phyloP scores from a whole-genome alignment of 2,888 invertebrate genomes.

The Leptarthrus brevirostris region DNA sequence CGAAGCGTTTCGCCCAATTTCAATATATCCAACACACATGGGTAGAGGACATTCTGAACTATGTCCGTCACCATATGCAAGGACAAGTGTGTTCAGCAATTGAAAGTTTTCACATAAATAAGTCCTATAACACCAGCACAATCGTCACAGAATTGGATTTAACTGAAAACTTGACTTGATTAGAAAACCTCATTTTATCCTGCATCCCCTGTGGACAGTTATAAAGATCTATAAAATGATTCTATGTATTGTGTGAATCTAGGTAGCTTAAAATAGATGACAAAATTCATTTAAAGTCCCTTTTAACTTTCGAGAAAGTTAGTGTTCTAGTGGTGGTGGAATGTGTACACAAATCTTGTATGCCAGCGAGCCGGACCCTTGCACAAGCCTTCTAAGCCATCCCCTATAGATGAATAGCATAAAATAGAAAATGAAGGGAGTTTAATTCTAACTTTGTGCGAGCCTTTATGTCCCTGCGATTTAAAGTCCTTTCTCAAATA shows the following conservation, averaged over 20 bases:
- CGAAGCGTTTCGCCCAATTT: too few relatives aligned
- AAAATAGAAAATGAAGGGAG: slow-evolving; percentile 43
- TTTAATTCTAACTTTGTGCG: slow-evolving; percentile 35
- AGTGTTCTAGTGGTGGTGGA: not conserved
- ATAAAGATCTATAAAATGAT: slow-evolving; percentile 3
- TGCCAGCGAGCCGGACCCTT: not conserved
- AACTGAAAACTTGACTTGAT: not conserved
- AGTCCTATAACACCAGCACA: not conserved
- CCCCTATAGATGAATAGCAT: slow-evolving; percentile 31
- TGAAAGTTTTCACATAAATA: not conserved
- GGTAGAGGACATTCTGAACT: too few relatives aligned
- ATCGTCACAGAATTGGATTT: not conserved
- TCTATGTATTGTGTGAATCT: not conserved
- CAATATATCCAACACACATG: too few relatives aligned
- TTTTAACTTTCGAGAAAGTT: slow-evolving; percentile 12
- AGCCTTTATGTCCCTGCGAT: slow-evolving; percentile 13
- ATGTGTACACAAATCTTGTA: slow-evolving; percentile 9
- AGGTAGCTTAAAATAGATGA: not conserved
- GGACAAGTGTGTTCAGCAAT: not conserved
- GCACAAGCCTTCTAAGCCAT: not conserved
- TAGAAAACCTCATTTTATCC: slow-evolving; percentile 1
- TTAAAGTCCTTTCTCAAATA: slow-evolving; percentile 43
- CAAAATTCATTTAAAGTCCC: not conserved
- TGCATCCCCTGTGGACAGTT: not conserved
- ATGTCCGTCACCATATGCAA: too few relatives aligned